Evolutionary conservation across 1,140 invertebrate species (phyloP).

Genomic region (Sycophaga agraensis): DNA sequence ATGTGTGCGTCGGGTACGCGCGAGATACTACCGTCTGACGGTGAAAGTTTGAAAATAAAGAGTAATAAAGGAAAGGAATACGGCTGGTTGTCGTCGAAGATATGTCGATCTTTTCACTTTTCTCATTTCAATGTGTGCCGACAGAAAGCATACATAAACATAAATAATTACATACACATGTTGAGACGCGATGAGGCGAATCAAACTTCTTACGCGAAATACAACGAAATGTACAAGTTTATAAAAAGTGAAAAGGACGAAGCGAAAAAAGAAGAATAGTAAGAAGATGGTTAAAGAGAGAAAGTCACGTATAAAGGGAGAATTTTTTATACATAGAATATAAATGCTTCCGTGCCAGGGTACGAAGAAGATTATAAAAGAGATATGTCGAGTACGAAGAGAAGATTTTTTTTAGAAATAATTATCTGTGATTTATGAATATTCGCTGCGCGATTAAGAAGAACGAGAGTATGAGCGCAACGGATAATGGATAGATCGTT

Average conservation of each 20-base stretch:
- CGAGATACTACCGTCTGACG: conserved; percentile 15
- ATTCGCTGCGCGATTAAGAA: conserved; percentile 5
- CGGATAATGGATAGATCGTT: conserved; percentile 12
- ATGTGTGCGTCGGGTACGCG: conserved; percentile 22
- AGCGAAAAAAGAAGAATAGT: neutral
- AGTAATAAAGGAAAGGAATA: neutral
- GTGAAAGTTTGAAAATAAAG: neutral
- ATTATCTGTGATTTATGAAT: conserved; percentile 33
- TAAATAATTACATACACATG: neutral
- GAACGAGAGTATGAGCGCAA: neutral
- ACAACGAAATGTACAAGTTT: conserved; percentile 26
- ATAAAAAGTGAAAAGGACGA: conserved; percentile 7
- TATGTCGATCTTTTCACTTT: neutral
- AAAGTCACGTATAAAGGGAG: conserved; percentile 21
- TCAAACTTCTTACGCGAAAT: conserved; percentile 8
- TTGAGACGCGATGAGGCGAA: neutral
- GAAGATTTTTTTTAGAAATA: conserved; percentile 30
- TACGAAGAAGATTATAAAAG: conserved; percentile 41
- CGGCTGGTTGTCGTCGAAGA: neutral
- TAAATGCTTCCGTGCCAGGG: conserved; percentile 51
- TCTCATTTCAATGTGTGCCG: neutral
- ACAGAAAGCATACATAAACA: neutral
- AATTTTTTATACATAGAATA: conserved; percentile 52
- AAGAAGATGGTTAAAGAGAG: neutral
- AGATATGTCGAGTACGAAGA: conserved; percentile 33